Conservation (phyloP, 2,797 vertebrate genomes). For the Chaunax sp. region DNA sequence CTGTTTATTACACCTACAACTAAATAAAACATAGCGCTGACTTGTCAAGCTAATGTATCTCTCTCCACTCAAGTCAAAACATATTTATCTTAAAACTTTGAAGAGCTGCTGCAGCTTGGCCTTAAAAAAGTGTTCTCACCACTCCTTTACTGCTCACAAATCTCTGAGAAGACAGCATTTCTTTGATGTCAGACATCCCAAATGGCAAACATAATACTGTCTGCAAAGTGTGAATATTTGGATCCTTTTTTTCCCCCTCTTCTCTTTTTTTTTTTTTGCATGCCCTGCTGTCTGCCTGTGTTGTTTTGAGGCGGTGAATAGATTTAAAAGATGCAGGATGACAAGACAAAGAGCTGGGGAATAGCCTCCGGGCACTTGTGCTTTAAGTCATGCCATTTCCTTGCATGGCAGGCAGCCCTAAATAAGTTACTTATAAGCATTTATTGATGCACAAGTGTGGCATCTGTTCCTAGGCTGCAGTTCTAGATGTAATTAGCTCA, state of each 20-base stretch:
- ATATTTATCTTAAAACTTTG: slow-evolving; percentile 82
- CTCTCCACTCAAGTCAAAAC: slow-evolving; percentile 69
- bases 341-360: slow-evolving; percentile 86
- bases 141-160: slow-evolving; percentile 71
- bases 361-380: slow-evolving; percentile 80
- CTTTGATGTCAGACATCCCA: slow-evolving; percentile 78
- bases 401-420: slow-evolving; percentile 86
- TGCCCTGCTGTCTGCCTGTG: slow-evolving; percentile 82
- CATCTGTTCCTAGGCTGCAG: slow-evolving; percentile 83
- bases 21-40: slow-evolving; percentile 64
- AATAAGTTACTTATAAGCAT: slow-evolving; percentile 90
- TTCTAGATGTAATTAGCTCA: slow-evolving; percentile 85
- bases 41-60: slow-evolving; percentile 75
- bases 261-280: slow-evolving; percentile 45
- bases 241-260: slow-evolving; percentile 68
- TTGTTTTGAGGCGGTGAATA: slow-evolving; percentile 85
- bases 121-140: slow-evolving; percentile 63
- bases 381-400: slow-evolving; percentile 88
- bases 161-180: slow-evolving; percentile 70
- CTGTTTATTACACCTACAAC: slow-evolving; percentile 42
- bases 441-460: slow-evolving; percentile 88
- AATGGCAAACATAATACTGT: slow-evolving; percentile 79
- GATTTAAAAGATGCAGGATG: slow-evolving; percentile 87
- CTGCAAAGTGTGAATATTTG: slow-evolving; percentile 85
- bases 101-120: slow-evolving; percentile 74